Evolutionary conservation across 2,113 vertebrate genomes (phyloP).

Genomic region (Zapornia atra): DNA sequence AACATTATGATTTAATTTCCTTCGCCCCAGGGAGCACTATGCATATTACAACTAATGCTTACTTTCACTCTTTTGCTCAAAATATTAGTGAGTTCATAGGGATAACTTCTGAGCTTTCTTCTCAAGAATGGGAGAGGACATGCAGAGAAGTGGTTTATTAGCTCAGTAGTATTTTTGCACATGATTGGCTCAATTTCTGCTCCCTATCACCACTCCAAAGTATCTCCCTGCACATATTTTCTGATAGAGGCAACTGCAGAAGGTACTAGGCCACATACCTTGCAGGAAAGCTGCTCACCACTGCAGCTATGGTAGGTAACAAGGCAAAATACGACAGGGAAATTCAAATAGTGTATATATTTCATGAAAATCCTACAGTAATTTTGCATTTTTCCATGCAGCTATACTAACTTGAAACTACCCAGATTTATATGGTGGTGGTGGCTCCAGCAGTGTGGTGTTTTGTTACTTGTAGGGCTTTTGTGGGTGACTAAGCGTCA

Average conservation of each 20-base stretch:
- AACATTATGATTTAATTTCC: background rate
- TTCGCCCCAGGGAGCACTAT: background rate
- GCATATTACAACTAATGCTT: background rate
- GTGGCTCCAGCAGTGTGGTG: rapidly evolving
- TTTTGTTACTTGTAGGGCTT: background rate
- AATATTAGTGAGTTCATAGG: background rate
- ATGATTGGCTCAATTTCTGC: background rate
- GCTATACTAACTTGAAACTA: background rate
- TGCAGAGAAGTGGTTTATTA: background rate
- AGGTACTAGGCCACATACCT: background rate
- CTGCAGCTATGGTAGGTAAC: background rate
- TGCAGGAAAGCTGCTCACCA: background rate
- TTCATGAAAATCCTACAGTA: background rate
- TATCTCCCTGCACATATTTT: background rate
- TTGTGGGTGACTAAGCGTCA: background rate
- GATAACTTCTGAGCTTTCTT: background rate
- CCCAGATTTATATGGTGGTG: rapidly evolving
- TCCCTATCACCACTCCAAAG: background rate
- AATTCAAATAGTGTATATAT: background rate
- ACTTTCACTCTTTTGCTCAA: background rate
- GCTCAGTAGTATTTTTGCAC: background rate
- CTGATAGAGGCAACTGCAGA: background rate
- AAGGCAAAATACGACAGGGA: background rate
- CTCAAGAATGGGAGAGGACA: background rate
- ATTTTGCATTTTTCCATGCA: background rate